Evolutionary conservation across 2,113 vertebrate species (phyloP).

Genomic region (Ardeotis arabs): DNA sequence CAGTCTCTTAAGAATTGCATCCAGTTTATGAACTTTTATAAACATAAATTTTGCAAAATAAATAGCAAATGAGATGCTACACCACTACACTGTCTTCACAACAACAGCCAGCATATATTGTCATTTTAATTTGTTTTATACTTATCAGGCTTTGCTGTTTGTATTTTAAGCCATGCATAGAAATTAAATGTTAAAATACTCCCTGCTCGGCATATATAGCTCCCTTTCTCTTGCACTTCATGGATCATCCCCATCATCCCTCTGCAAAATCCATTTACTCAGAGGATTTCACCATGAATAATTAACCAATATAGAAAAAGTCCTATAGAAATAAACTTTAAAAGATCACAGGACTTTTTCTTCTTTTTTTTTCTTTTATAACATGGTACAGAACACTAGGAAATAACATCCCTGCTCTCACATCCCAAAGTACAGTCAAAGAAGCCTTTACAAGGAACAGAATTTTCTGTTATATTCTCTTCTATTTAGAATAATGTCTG

Average conservation of each 20-base stretch:
- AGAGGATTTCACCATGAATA: conserved; percentile 61
- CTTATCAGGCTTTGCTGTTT: conserved; percentile 23
- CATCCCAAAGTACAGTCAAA: background rate
- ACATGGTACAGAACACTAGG: background rate
- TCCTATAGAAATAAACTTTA: conserved; percentile 45
- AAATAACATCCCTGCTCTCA: conserved; percentile 13
- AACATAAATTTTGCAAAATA: conserved; percentile 44
- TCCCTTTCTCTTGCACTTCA: conserved; percentile 29
- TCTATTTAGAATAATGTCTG: background rate
- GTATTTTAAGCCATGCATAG: conserved; percentile 54
- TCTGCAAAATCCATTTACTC: conserved; percentile 52
- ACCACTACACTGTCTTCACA: background rate
- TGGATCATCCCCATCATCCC: conserved; percentile 39
- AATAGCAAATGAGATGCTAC: conserved; percentile 11
- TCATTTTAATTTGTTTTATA: conserved; percentile 56
- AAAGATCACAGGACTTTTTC: background rate
- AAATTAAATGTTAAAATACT: conserved; percentile 59
- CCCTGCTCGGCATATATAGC: background rate
- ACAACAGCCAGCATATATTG: conserved; percentile 22
- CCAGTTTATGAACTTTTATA: conserved; percentile 42
- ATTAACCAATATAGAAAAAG: conserved; percentile 50
- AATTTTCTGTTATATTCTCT: background rate
- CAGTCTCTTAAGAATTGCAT: background rate
- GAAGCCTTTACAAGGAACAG: background rate
- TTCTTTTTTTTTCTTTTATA: background rate